Evolutionary conservation across 2,797 vertebrate genomes (phyloP).

Genomic region (Pipistrellus nathusii): DNA sequence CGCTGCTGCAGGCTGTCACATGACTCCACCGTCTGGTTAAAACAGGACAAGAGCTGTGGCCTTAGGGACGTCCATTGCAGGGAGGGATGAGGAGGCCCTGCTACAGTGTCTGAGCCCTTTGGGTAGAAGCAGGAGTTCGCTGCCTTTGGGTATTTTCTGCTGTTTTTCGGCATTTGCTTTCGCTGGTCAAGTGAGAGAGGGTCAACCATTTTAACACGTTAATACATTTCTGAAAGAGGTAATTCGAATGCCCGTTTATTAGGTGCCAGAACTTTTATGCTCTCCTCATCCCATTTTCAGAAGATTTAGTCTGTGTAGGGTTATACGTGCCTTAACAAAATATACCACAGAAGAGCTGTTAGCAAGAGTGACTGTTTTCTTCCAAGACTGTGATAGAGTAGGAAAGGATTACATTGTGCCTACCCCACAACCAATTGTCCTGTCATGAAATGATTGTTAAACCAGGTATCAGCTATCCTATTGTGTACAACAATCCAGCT

Average conservation of each 20-base stretch:
- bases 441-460: neutral
- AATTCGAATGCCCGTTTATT: neutral
- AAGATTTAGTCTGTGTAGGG: neutral
- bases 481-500: neutral
- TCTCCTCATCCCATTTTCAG: neutral
- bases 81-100: neutral
- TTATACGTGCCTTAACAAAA: neutral
- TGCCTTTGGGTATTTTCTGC: neutral
- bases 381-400: neutral
- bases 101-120: neutral
- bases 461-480: neutral
- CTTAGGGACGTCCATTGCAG: neutral
- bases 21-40: neutral
- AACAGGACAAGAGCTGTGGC: neutral
- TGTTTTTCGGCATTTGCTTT: neutral
- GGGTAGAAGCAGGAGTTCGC: neutral
- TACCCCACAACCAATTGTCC: neutral
- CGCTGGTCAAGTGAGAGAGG: neutral
- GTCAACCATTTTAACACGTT: neutral
- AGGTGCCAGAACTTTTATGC: neutral
- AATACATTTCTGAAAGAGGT: neutral
- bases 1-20: neutral
- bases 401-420: neutral
- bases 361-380: neutral
- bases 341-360: neutral